Percentiles rank a stretch among this genome's conserved stretches.
These are phyloP conservation scores for Lordiphosa collinella DNA, from an alignment of 1,140 invertebrate genomes.

Conservation along the genomic window DNA sequence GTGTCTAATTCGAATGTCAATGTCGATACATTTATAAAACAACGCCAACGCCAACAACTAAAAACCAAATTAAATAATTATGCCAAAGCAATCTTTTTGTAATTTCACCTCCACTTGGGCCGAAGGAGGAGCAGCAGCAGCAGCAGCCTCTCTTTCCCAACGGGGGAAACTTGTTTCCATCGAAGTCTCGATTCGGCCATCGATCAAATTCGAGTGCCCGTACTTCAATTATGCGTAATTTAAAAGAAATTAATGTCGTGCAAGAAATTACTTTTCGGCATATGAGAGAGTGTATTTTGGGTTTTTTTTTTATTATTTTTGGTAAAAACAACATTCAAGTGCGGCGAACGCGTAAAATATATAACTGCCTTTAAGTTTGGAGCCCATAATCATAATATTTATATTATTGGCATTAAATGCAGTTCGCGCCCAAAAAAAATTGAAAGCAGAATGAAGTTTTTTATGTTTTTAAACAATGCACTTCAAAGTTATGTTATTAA, in stretches of 20 bases:
- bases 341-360: slow-evolving; percentile 54
- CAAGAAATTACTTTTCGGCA: slow-evolving; percentile 71
- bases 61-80: slow-evolving; percentile 57
- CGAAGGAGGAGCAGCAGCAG: slow-evolving; percentile 1
- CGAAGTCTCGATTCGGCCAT: slow-evolving; percentile 35
- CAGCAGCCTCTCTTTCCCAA: slow-evolving; percentile 5
- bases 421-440: slow-evolving; percentile 33
- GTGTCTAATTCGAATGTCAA: slow-evolving; percentile 77
- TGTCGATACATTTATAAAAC: slow-evolving; percentile 39
- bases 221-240: slow-evolving; percentile 77
- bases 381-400: slow-evolving; percentile 64
- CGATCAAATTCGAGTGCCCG: slow-evolving; percentile 65
- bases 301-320: slow-evolving; percentile 18
- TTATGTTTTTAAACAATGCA: slow-evolving; percentile 1
- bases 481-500: background rate
- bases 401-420: slow-evolving; percentile 69
- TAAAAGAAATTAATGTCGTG: slow-evolving; percentile 78
- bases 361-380: slow-evolving; percentile 43
- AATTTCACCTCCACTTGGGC: slow-evolving; percentile 39
- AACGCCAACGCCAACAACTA: slow-evolving; percentile 14
- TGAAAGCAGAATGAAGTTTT: slow-evolving; percentile 19
- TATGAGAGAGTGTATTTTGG: slow-evolving; percentile 24
- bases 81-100: slow-evolving; percentile 39
- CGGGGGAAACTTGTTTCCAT: slow-evolving; percentile 43
- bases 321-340: slow-evolving; percentile 53